Conservation (phyloP, 2,113 vertebrate species). For the Rhadina sibilatrix region DNA sequence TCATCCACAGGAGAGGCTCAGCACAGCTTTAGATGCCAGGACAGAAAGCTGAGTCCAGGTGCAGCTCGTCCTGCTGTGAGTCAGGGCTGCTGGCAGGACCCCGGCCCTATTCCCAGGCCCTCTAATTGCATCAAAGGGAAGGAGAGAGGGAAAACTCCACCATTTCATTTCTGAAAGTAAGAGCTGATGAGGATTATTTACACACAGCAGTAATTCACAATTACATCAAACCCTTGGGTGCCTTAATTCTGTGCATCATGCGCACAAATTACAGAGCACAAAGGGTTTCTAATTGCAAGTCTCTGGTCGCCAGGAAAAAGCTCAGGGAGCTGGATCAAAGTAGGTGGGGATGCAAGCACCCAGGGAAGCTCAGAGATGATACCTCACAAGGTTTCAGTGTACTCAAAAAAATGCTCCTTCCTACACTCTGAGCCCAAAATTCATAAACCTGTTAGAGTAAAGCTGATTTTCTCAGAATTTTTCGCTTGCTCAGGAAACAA, state of each 20-base stretch:
- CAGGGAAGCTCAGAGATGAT: neutral
- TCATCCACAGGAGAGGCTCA: neutral
- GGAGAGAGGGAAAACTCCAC: rapidly evolving
- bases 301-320: neutral
- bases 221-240: neutral
- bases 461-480: neutral
- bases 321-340: neutral
- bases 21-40: neutral
- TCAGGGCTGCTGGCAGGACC: neutral
- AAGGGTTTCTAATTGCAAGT: neutral
- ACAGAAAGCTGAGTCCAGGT: neutral
- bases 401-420: neutral
- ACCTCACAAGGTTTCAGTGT: neutral
- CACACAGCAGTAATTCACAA: neutral
- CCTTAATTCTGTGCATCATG: neutral
- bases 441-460: neutral
- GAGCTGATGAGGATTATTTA: neutral
- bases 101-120: neutral
- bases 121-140: neutral
- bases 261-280: rapidly evolving
- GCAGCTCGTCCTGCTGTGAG: neutral
- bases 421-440: neutral
- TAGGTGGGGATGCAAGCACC: neutral
- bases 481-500: neutral
- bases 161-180: neutral